A percentile compares a stretch with the other conserved stretches of the same genome.
Conservation (phyloP, 1,140 invertebrate genomes). For the Papilio dardanus region DNA sequence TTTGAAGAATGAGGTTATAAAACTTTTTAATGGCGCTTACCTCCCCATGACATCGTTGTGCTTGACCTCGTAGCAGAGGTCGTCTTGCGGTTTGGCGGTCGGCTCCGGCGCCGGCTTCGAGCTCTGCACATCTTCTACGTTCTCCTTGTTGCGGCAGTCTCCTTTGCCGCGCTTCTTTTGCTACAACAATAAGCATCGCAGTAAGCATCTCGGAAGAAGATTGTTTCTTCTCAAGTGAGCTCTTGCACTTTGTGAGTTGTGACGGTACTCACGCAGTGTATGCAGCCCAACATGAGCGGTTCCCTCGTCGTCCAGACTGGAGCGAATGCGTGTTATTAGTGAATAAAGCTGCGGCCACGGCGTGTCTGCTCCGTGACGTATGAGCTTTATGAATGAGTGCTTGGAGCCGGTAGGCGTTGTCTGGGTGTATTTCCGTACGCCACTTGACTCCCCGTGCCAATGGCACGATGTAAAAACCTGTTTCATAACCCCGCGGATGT, state of each 20-base stretch:
- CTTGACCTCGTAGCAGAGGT: constrained; percentile 76
- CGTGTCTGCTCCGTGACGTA: constrained; percentile 44
- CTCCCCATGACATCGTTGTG: constrained; percentile 82
- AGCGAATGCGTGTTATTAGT: constrained; percentile 50
- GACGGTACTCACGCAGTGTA: constrained; percentile 63
- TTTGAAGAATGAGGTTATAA: not conserved
- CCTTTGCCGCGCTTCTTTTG: constrained; percentile 69
- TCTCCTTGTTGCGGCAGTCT: constrained; percentile 72
- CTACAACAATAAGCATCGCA: constrained; percentile 50
- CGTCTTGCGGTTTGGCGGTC: constrained; percentile 38
- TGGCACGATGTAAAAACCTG: constrained; percentile 65
- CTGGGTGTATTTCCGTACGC: constrained; percentile 69
- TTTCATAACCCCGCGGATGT: constrained; percentile 48
- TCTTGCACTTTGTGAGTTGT: not conserved
- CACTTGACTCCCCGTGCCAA: constrained; percentile 71
- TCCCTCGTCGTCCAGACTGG: constrained; percentile 36
- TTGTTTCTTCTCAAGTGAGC: not conserved
- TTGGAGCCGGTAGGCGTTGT: constrained; percentile 58
- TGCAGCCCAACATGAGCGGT: constrained; percentile 61
- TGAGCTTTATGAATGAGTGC: constrained; percentile 64
- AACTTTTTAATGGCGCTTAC: constrained; percentile 49
- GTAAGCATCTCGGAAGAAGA: not conserved
- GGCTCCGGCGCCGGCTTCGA: constrained; percentile 44
- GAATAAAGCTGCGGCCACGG: constrained; percentile 48
- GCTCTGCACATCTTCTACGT: constrained; percentile 50